These are phyloP conservation scores for Nomada goodeniana DNA, from an alignment of 2,888 invertebrate species.

Conservation along the genomic window DNA sequence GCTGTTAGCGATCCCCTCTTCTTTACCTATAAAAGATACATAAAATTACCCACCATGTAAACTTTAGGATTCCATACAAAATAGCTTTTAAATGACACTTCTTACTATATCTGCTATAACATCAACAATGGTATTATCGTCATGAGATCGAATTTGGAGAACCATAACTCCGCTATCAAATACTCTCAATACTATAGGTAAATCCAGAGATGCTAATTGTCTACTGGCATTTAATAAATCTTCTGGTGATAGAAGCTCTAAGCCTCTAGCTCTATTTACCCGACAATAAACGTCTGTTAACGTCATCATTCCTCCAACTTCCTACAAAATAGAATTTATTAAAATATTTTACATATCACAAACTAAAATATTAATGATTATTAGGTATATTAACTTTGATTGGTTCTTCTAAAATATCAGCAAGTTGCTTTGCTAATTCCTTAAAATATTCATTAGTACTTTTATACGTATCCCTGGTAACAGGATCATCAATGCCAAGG, in stretches of 20 bases:
- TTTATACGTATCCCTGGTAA: constrained; percentile 95
- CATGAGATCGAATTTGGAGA: constrained; percentile 92
- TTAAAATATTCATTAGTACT: constrained; percentile 94
- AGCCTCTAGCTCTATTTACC: constrained; percentile 97
- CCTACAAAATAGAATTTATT: constrained; percentile 84
- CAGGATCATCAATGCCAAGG: constrained; percentile 98
- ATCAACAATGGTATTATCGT: constrained; percentile 89
- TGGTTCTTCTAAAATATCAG: constrained; percentile 92
- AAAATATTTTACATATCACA: constrained; percentile 2
- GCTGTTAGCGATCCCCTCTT: constrained; percentile 91
- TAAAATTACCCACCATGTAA: constrained; percentile 12
- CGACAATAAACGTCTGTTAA: constrained; percentile 98
- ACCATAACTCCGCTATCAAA: constrained; percentile 99
- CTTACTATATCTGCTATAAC: constrained; percentile 88
- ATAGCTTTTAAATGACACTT: not conserved
- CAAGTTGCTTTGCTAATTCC: constrained; percentile 94
- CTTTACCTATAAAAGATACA: constrained; percentile 85
- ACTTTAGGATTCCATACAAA: not conserved
- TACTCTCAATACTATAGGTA: constrained; percentile 91
- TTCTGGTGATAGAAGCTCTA: constrained; percentile 98
- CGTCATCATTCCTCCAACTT: constrained; percentile 98
- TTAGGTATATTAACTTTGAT: constrained; percentile 87
- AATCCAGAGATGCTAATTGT: constrained; percentile 87
- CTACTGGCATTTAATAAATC: constrained; percentile 97
- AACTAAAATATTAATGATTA: constrained; percentile 9